A percentile compares a stretch with the other conserved stretches of the same genome.
Conservation (phyloP, 35 echinoderm and acorn worm genomes). For the Heliocidaris tuberculata region DNA sequence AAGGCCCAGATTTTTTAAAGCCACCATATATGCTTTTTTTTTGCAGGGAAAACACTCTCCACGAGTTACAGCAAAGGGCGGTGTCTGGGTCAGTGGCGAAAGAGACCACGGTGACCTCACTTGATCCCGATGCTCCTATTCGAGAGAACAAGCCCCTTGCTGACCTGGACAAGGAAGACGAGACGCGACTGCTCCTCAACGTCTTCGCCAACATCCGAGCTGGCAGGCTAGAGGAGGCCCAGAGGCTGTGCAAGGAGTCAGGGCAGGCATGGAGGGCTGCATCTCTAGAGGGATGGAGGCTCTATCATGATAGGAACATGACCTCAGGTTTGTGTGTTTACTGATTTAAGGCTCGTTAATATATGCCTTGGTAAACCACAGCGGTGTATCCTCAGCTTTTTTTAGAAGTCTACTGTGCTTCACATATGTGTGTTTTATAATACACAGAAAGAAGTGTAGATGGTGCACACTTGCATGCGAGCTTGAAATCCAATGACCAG, state of each 20-base stretch:
- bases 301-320: slow-evolving; percentile 91
- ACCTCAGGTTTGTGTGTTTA: slow-evolving; percentile 55
- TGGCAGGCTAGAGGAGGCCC: slow-evolving; percentile 90
- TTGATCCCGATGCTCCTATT: slow-evolving; percentile 94
- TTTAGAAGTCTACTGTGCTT: background rate
- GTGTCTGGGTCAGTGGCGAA: slow-evolving; percentile 43
- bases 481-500: no score
- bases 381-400: background rate
- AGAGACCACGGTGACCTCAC: slow-evolving; percentile 48
- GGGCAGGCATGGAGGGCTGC: slow-evolving; percentile 94
- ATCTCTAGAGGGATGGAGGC: slow-evolving; percentile 93
- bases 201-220: slow-evolving; percentile 80
- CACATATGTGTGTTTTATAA: background rate
- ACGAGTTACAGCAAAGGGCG: slow-evolving; percentile 71
- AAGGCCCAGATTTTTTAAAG: background rate
- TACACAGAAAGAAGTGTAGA: background rate
- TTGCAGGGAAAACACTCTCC: slow-evolving; percentile 92
- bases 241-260: slow-evolving; percentile 88
- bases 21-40: background rate
- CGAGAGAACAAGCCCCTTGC: slow-evolving; percentile 81
- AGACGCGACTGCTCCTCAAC: slow-evolving; percentile 65
- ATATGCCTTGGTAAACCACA: no score
- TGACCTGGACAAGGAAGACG: slow-evolving; percentile 98
- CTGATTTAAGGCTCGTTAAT: background rate
- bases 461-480: no score